Conservation (phyloP, 2,113 vertebrate species). For the Actenoides hombroni region DNA sequence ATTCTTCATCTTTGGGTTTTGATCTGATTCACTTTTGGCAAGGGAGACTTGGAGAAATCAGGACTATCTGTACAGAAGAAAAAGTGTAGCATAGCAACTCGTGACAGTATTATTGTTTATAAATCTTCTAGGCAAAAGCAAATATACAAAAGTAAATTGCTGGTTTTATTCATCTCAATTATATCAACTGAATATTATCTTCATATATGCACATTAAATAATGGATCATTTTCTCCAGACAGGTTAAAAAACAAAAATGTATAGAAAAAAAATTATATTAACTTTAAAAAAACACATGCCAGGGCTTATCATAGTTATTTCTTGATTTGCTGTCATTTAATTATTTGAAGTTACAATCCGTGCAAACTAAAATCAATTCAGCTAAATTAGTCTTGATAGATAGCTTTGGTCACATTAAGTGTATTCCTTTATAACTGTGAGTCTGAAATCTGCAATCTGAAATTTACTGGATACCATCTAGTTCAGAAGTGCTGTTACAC, state of each 20-base stretch:
- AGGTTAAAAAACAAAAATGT: not conserved
- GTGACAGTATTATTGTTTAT: not conserved
- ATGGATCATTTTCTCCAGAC: not conserved
- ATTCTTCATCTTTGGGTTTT: not conserved
- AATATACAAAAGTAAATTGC: not conserved
- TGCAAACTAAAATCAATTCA: not conserved
- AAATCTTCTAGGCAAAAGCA: not conserved
- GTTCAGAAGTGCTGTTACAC: not conserved
- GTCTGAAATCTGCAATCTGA: not conserved
- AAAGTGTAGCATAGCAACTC: not conserved
- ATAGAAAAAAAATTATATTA: not conserved
- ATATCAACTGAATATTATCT: not conserved
- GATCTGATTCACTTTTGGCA: not conserved
- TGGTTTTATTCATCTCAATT: not conserved
- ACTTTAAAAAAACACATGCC: not conserved
- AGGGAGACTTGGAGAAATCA: not conserved
- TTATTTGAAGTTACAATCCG: not conserved
- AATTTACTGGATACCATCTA: not conserved
- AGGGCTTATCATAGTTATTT: not conserved
- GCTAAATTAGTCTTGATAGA: not conserved
- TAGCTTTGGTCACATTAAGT: not conserved
- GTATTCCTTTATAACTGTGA: not conserved
- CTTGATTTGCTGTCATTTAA: not conserved
- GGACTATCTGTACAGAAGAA: not conserved
- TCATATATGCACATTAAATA: not conserved